Evolutionary conservation across 1,140 invertebrate species (phyloP), one percentile per base, ranked within the genome.

Genomic region (Drosophila prosaltans): DNA sequence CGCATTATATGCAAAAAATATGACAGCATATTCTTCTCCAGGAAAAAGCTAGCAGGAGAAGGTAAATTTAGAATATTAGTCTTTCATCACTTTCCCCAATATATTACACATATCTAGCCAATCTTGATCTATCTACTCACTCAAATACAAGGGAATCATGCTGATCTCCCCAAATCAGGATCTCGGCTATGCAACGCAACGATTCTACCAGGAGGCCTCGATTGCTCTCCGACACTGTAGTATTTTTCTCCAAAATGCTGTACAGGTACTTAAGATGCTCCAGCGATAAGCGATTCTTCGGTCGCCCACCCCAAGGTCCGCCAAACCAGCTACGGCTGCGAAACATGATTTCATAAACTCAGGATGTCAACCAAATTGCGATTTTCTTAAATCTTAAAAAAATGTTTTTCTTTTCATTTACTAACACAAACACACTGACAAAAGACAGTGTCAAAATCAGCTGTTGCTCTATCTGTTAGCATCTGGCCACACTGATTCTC

Each of bases 131-230:
- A 1, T 51, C 4, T 57, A 81, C 97, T 96, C 95, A 99, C 98
- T 99, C 99, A 94, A 99, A 99, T 36, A 99, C 98, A 72, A 98
- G 97, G 73, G 98, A 98, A 93, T 99, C 99, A 95, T 99, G 99
- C 93, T 99, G 99, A 93, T 99, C 99, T 30, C 99, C 99, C 99
- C 99, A 99, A 92, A 99, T 99, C 8, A 99, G 94, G 91, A 99
- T 99, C 94, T 99, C 99, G 24, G 99, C 98, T 86, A 99, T 99
- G 43, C 97, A 98, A 77, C 98, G 94, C 59, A 99, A 93, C 0
- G 98, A 99, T 93, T 99, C 99, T 10, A 99, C 98, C n/a, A 99
- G 93, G 11, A 99, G 94, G 30, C 97, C 96, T 80, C 97, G 95
- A 92, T 99, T 99, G 79, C 96, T 96, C 84, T 99, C 99, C 11